Conservation (phyloP, 1,140 invertebrate genomes). For the Polyergus mexicanus region DNA sequence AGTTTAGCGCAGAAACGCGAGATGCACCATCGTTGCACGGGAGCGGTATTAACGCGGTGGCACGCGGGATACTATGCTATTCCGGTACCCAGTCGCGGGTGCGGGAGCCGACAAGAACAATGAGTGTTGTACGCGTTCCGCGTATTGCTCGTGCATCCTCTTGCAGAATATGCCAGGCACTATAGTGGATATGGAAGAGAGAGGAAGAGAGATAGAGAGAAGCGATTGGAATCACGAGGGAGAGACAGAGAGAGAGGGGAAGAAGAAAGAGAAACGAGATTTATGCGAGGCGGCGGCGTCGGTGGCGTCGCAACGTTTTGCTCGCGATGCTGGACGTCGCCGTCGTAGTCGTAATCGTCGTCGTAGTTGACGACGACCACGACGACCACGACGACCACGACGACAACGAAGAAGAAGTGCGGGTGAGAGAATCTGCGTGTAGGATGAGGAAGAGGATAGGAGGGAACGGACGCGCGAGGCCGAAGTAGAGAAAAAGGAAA, state of each 20-base stretch:
- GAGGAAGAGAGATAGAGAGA: constrained; percentile 16
- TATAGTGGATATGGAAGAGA: constrained; percentile 76
- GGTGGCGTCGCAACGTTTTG: constrained; percentile 79
- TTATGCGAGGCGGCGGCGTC: constrained; percentile 77
- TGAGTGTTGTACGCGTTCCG: constrained; percentile 80
- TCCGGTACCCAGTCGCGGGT: constrained; percentile 76
- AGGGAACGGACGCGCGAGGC: constrained; percentile 39
- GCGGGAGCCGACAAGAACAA: constrained; percentile 84
- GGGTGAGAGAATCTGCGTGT: constrained; percentile 47
- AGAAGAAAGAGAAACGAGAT: constrained; percentile 73
- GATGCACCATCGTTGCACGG: constrained; percentile 68
- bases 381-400: constrained; percentile 26
- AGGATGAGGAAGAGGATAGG: constrained; percentile 60
- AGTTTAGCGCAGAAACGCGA: constrained; percentile 52
- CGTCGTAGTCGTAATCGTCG: constrained; percentile 57
- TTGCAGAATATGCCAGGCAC: constrained; percentile 52
- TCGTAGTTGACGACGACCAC: constrained; percentile 51
- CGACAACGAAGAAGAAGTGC: constrained; percentile 54
- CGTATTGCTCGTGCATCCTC: constrained; percentile 76
- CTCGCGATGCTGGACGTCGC: constrained; percentile 70
- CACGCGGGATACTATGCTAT: constrained; percentile 82
- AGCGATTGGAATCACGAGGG: not conserved
- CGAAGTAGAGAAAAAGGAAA: constrained; percentile 65
- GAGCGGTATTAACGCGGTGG: constrained; percentile 68
- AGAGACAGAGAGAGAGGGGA: constrained; percentile 56